Conservation (phyloP, 2,888 invertebrate species). For the Rhorus exstirpatorius region DNA sequence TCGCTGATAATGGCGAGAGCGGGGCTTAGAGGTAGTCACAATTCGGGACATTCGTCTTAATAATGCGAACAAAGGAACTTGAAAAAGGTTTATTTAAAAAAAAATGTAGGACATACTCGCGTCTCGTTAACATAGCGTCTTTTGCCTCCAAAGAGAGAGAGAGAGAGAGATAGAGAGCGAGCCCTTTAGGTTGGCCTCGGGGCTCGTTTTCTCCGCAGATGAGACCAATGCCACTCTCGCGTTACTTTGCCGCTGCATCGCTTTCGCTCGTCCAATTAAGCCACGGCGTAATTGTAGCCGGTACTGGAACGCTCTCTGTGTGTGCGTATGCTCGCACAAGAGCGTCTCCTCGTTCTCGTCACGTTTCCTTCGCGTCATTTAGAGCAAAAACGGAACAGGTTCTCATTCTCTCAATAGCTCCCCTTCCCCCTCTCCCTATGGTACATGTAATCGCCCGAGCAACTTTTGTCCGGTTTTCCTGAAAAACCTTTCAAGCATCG, state of each 20-base stretch:
- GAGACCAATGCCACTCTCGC: conserved; percentile 50
- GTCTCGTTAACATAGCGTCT: background rate
- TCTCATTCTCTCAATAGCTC: too few relatives aligned
- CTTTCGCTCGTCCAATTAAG: conserved; percentile 68
- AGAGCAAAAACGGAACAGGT: conserved; percentile 66
- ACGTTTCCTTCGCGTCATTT: conserved; percentile 48
- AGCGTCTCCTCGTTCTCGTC: conserved; percentile 20
- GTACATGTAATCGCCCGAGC: too few relatives aligned
- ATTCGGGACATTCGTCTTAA: too few relatives aligned
- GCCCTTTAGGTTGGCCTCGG: conserved; percentile 4
- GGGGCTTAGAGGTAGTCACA: too few relatives aligned
- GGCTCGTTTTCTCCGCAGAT: conserved; percentile 20
- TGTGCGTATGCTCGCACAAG: conserved; percentile 2
- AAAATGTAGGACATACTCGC: background rate
- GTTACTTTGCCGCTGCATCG: conserved; percentile 40
- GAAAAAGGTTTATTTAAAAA: background rate
- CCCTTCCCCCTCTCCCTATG: too few relatives aligned
- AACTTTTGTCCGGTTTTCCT: background rate
- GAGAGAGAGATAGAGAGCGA: too few relatives aligned
- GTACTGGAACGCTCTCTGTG: conserved; percentile 54
- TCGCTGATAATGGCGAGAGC: too few relatives aligned
- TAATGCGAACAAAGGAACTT: background rate
- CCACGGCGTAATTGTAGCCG: conserved; percentile 53
- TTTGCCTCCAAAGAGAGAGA: background rate
- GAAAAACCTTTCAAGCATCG: background rate